Conservation (phyloP, 2,888 invertebrate genomes). For the Trilocha varians region DNA sequence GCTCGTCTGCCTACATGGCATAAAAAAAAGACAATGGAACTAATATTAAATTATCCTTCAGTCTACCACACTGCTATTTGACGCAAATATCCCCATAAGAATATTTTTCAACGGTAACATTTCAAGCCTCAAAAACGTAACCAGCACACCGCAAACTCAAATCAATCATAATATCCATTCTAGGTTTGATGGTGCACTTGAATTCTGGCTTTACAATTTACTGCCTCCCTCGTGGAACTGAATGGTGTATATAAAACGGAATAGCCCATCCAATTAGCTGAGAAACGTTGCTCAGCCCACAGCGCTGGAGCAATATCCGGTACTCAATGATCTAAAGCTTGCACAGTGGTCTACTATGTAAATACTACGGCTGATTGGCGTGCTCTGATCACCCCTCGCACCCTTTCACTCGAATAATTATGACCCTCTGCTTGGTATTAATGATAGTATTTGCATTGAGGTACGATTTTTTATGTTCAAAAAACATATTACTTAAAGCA, state of each 20-base stretch:
- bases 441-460: not conserved
- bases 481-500: no score
- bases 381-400: slow-evolving; percentile 10
- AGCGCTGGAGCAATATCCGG: slow-evolving; percentile 37
- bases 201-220: slow-evolving; percentile 18
- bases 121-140: no score
- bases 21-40: no score
- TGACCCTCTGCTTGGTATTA: slow-evolving; percentile 6
- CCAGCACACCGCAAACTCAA: no score
- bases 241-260: slow-evolving; percentile 21
- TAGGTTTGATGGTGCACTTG: slow-evolving; percentile 12
- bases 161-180: no score
- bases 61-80: no score
- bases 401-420: slow-evolving; percentile 8
- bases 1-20: no score
- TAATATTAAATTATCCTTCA: no score
- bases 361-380: slow-evolving; percentile 15
- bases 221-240: slow-evolving; percentile 20
- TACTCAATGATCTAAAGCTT: slow-evolving; percentile 27
- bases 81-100: no score
- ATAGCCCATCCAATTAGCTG: slow-evolving; percentile 30
- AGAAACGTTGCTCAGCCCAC: slow-evolving; percentile 20
- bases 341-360: slow-evolving; percentile 17
- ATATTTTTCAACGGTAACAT: no score
- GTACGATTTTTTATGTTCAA: not conserved